Evolutionary conservation across 1,140 invertebrate species (phyloP).

Genomic region (Plodia interpunctella): DNA sequence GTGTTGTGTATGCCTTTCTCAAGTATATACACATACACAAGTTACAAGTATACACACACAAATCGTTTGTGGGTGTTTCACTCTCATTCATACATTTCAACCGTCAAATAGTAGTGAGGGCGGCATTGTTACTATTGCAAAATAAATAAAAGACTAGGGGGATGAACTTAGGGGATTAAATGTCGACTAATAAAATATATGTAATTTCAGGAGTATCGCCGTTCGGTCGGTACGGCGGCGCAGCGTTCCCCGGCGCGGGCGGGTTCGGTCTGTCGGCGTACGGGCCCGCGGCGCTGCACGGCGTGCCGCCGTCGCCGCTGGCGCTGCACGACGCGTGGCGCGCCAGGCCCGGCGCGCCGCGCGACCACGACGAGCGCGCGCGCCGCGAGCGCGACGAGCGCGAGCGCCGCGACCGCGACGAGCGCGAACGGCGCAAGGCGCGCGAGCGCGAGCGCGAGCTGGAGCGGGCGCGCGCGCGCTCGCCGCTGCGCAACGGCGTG

Average conservation of each 20-base stretch:
- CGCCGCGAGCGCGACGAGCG: conserved; percentile 84
- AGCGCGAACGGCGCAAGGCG: conserved; percentile 72
- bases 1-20: no score
- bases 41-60: no score
- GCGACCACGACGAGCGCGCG: conserved; percentile 81
- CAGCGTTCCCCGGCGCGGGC: conserved; percentile 77
- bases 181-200: not conserved
- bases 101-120: no score
- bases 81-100: no score
- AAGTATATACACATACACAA: no score
- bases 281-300: conserved; percentile 77
- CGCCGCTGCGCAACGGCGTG: conserved; percentile 83
- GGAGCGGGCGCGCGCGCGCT: conserved; percentile 79
- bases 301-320: conserved; percentile 56
- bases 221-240: conserved; percentile 85
- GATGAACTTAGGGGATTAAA: not conserved
- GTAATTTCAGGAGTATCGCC: conserved; percentile 82
- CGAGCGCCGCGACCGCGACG: conserved; percentile 82
- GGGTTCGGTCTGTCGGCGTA: conserved; percentile 82
- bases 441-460: conserved; percentile 69
- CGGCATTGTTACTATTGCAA: no score
- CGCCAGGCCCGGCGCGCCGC: conserved; percentile 74
- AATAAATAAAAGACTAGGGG: no score
- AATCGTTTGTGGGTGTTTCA: no score
- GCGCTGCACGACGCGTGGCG: conserved; percentile 66